A percentile compares a stretch with the other conserved stretches of the same genome.
Evolutionary conservation across 2,888 invertebrate genomes (phyloP).

Genomic region (Cybosia mesomella): DNA sequence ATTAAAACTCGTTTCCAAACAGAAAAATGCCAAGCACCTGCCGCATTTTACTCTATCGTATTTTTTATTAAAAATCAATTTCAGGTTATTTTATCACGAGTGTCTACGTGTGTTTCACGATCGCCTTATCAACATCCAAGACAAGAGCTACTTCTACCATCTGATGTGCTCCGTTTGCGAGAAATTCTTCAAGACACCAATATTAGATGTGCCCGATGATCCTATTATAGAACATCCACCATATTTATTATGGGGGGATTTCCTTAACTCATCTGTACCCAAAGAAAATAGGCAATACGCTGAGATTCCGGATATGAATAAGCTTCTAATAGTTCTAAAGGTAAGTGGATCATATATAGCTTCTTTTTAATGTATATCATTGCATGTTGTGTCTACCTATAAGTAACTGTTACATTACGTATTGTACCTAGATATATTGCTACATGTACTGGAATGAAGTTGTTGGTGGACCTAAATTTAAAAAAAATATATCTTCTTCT

Average conservation of each 20-base stretch:
- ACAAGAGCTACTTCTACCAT: conserved; percentile 93
- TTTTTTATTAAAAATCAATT: background rate
- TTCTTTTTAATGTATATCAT: background rate
- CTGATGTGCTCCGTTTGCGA: conserved; percentile 90
- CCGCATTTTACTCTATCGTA: background rate
- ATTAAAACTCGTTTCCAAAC: background rate
- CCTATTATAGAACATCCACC: conserved; percentile 88
- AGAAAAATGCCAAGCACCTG: background rate
- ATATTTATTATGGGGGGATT: conserved; percentile 94
- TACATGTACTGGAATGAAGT: too few relatives aligned
- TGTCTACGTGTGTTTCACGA: conserved; percentile 97
- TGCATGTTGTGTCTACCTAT: too few relatives aligned
- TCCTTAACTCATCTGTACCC: conserved; percentile 91
- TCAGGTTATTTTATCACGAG: conserved; percentile 96
- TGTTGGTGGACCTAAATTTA: too few relatives aligned
- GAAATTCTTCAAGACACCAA: conserved; percentile 88
- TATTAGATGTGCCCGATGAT: conserved; percentile 87
- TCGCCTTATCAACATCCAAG: conserved; percentile 93
- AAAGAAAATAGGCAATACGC: conserved; percentile 92
- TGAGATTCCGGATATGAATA: conserved; percentile 91
- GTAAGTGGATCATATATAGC: conserved; percentile 63
- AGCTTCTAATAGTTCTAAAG: conserved; percentile 90
- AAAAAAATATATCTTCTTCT: too few relatives aligned
- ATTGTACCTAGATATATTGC: too few relatives aligned
- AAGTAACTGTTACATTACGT: too few relatives aligned